phyloP scores from a whole-genome alignment of 2,797 vertebrate species.

The Rhabdophis nuchalis region DNA sequence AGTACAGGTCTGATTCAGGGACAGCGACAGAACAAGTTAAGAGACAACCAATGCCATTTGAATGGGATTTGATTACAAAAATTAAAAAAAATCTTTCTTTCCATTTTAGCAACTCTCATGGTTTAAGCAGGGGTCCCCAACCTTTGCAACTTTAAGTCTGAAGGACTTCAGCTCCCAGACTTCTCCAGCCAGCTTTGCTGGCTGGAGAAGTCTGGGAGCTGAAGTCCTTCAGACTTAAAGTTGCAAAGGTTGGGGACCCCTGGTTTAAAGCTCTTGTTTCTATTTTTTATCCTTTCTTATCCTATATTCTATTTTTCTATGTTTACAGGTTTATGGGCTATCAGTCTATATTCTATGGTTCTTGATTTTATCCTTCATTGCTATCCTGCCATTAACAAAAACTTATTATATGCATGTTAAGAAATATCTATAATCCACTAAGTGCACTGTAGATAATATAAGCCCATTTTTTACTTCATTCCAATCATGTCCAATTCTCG shows the following conservation, averaged over 20 bases:
- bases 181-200: too few species aligned
- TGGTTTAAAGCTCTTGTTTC: not conserved
- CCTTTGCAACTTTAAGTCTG: too few species aligned
- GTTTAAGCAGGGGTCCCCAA: too few species aligned
- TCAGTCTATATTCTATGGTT: not conserved
- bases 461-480: not conserved
- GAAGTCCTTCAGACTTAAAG: too few species aligned
- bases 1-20: not conserved
- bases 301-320: not conserved
- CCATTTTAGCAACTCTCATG: not conserved
- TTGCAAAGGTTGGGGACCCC: too few species aligned
- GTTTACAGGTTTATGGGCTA: not conserved
- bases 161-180: too few species aligned
- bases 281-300: not conserved
- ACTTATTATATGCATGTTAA: not conserved
- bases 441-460: not conserved
- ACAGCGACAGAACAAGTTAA: not conserved
- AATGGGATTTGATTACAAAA: not conserved
- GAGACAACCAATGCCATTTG: not conserved
- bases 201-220: too few species aligned
- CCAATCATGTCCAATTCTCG: too few species aligned
- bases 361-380: too few species aligned
- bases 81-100: not conserved
- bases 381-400: not conserved
- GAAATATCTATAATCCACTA: not conserved